phyloP scores from a whole-genome alignment of 2,888 invertebrate species.

The Chaetoderma sp. region DNA sequence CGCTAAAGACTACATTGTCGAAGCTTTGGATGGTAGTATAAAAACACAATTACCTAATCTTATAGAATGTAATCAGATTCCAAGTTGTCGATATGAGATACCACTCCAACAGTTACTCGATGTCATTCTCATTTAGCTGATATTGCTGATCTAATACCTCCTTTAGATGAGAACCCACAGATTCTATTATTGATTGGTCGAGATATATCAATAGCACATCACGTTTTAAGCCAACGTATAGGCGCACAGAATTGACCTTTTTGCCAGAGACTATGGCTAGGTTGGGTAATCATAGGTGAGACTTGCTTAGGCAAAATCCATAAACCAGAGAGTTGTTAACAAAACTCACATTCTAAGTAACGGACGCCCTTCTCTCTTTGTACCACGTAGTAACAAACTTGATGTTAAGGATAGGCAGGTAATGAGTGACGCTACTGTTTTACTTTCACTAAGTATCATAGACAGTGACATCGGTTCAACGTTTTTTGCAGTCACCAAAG shows the following conservation, averaged over 20 bases:
- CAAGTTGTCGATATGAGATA: slow-evolving; percentile 23
- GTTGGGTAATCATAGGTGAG: slow-evolving; percentile 24
- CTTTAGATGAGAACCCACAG: slow-evolving; percentile 3
- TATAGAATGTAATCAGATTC: slow-evolving; percentile 30
- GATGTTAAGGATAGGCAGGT: slow-evolving; percentile 13
- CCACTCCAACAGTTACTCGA: slow-evolving; percentile 29
- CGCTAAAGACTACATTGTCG: slow-evolving; percentile 13
- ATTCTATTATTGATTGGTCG: slow-evolving; percentile 22
- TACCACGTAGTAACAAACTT: slow-evolving; percentile 13
- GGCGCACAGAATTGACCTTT: slow-evolving; percentile 11
- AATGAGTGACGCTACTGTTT: background rate
- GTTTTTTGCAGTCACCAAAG: background rate
- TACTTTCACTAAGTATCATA: no score
- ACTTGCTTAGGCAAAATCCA: slow-evolving; percentile 22
- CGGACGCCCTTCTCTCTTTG: slow-evolving; percentile 18
- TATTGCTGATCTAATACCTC: slow-evolving; percentile 21
- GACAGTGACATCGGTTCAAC: background rate
- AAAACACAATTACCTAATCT: slow-evolving; percentile 18
- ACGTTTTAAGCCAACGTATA: slow-evolving; percentile 18
- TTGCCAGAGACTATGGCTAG: slow-evolving; percentile 20
- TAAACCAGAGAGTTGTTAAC: slow-evolving; percentile 16
- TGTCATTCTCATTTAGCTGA: slow-evolving; percentile 19
- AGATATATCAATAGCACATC: slow-evolving; percentile 17
- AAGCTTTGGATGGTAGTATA: slow-evolving; percentile 11
- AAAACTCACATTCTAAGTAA: slow-evolving; percentile 15